phyloP scores from a whole-genome alignment of 2,113 vertebrate species.

The Otis tarda region DNA sequence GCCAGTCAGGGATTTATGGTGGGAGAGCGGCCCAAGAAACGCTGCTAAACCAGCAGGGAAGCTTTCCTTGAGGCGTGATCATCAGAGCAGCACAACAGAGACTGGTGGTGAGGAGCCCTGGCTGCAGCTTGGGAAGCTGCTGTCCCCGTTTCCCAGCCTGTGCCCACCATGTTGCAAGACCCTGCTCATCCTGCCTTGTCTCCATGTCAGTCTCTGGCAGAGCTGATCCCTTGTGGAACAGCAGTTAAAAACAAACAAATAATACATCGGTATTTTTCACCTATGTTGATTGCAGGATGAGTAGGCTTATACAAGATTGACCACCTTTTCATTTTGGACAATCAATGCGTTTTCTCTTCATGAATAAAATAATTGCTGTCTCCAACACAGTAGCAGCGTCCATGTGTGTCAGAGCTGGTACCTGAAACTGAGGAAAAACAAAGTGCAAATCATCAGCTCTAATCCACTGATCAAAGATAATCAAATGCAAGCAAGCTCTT shows the following conservation, averaged over 20 bases:
- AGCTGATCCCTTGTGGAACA: not conserved
- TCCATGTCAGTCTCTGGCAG: not conserved
- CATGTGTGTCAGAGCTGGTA: not conserved
- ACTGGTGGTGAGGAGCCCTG: not conserved
- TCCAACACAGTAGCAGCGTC: not conserved
- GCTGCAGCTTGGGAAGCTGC: not conserved
- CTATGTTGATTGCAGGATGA: not conserved
- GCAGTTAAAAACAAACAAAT: not conserved
- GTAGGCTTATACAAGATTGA: not conserved
- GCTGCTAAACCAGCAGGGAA: not conserved
- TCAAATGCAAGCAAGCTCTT: not conserved
- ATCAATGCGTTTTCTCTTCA: not conserved
- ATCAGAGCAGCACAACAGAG: not conserved
- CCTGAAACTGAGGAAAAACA: not conserved
- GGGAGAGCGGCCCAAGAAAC: not conserved
- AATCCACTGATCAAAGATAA: not conserved
- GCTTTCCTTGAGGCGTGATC: not conserved
- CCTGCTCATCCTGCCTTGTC: not conserved
- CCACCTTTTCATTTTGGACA: not conserved
- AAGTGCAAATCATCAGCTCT: not conserved
- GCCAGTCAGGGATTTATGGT: not conserved
- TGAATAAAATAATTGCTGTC: not conserved
- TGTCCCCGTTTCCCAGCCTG: fast-evolving
- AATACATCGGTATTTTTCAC: not conserved
- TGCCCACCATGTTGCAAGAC: not conserved